Base-by-base conservation (phyloP, 1,140 invertebrate species). In the Pristionchus pacificus region DNA sequence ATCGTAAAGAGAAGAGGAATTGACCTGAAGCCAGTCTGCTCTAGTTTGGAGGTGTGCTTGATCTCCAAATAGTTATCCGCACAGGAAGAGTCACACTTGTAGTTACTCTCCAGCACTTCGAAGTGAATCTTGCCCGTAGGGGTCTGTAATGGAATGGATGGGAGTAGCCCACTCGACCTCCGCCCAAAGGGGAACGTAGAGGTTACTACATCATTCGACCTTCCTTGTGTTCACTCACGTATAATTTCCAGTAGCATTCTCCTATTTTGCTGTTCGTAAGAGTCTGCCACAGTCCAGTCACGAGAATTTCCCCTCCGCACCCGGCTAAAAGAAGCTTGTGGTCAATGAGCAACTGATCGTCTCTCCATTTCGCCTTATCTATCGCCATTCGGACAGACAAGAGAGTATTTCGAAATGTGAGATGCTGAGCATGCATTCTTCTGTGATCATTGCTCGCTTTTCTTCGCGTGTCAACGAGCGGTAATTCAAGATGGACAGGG, bases 1-100 rank as follows among this genome's bases (percentile, higher is more conserved):
- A n/a, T n/a, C n/a, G n/a, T n/a, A n/a, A n/a, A n/a, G n/a, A n/a
- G n/a, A n/a, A n/a, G n/a, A n/a, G n/a, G n/a, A n/a, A n/a, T n/a
- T n/a, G n/a, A 73, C 74, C 74, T 77, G 65, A 76, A 75, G 31
- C 74, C 74, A 29, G 74, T 75, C 55, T 75, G 74, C 55, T 75
- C 65, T 13, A 75, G 32, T 33, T 75, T 61, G 24, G 27, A 10
- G 14, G 55, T 75, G 49, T 75, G 74, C 61, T 75, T 75, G 29
- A 75, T 76, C 57, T 76, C 74, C 65, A 75, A 38, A 49, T 64
- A 75, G 49, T 75, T 76, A 24, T 74, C 72, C 2, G 74, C 72
- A 32, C 74, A 75, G 6, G 74, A 75, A 15, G 74, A 76, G 25
- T 76, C 65, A 69, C 74, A 75, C 70, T 57, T 60, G 49, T 63